Evolutionary conservation across 2,797 vertebrate species (phyloP), one percentile per base, ranked within the genome.

Genomic region (Hyperoplus lanceolatus): DNA sequence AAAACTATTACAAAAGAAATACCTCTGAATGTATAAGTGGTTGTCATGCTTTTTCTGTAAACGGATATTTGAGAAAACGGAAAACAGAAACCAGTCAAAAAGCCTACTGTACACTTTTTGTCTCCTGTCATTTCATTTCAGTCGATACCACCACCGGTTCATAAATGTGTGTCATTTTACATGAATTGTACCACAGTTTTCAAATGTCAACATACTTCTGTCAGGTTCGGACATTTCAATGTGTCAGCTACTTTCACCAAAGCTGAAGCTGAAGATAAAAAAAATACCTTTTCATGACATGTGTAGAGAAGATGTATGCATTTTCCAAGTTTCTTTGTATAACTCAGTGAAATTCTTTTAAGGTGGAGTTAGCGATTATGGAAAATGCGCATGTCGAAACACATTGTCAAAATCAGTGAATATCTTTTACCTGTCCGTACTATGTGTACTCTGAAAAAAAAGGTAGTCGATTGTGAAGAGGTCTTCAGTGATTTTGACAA

Each of bases 1-100:
- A 54, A 86, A 87, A 80, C 69, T 84, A 75, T 82, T 84, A 73
- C 29, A 85, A 77, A 75, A 73, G 66, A 86, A 87, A 87, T 89
- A 87, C 89, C 89, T 86, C 89, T 83, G 87, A 86, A 79, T 81
- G 74, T 80, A 64, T 16, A 4, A 45, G 16, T 45, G 46, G 38
- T 64, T 83, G 42, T 56, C 45, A 29, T 55, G 68, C 75, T 73
- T 9, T 75, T 73, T 73, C 43, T 77, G n/a, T 38, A 46, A 12
- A 36, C 55, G 5, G 42, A 64, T 46, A 51, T 62, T 36, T 43
- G 15, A 54, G 15, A 45, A 68, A 38, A 14, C 6, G 0, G 41
- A 56, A 1, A 21, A 50, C 63, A 48, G 15, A 65, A 58, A 49
- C 16, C 42, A 45, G 59, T 41, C 71, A n/a, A 14, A 38, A 36